Percentiles rank a stretch among this genome's conserved stretches.
These are phyloP conservation scores for Criorhina ranunculi DNA, from an alignment of 2,888 invertebrate genomes.

Conservation along the genomic window DNA sequence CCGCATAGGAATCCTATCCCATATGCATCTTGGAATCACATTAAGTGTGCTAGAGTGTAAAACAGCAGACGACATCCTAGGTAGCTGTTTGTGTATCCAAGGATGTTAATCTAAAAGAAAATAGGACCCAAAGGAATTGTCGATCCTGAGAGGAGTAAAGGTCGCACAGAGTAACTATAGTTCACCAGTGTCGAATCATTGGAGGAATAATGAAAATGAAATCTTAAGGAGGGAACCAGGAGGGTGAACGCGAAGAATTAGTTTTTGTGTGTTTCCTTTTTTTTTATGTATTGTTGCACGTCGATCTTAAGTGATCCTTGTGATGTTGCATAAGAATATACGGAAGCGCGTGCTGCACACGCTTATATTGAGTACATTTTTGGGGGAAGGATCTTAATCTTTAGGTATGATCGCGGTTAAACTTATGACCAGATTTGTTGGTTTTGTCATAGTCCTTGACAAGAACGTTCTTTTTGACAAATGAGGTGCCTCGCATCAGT, in stretches of 20 bases:
- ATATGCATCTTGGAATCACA: constrained; percentile 65
- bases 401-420: constrained; percentile 50
- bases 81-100: constrained; percentile 72
- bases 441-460: constrained; percentile 13
- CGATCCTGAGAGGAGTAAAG: constrained; percentile 31
- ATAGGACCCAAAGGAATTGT: constrained; percentile 65
- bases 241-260: constrained; percentile 32
- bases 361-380: constrained; percentile 11
- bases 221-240: constrained; percentile 20
- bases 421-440: constrained; percentile 32
- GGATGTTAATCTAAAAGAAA: constrained; percentile 61
- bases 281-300: neutral
- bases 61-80: constrained; percentile 48
- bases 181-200: constrained; percentile 54
- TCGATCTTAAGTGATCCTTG: constrained; percentile 70
- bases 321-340: constrained; percentile 51
- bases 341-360: constrained; percentile 71
- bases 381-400: constrained; percentile 34
- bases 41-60: constrained; percentile 54
- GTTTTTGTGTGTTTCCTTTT: constrained; percentile 23
- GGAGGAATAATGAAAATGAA: constrained; percentile 45
- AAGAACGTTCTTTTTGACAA: constrained; percentile 26
- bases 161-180: constrained; percentile 48
- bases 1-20: constrained; percentile 43
- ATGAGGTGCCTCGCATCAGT: neutral